Evolutionary conservation across 92 coral and sea anemone species (phyloP), one percentile per base, ranked within the genome.

Genomic region (Palythoa grandiflora): DNA sequence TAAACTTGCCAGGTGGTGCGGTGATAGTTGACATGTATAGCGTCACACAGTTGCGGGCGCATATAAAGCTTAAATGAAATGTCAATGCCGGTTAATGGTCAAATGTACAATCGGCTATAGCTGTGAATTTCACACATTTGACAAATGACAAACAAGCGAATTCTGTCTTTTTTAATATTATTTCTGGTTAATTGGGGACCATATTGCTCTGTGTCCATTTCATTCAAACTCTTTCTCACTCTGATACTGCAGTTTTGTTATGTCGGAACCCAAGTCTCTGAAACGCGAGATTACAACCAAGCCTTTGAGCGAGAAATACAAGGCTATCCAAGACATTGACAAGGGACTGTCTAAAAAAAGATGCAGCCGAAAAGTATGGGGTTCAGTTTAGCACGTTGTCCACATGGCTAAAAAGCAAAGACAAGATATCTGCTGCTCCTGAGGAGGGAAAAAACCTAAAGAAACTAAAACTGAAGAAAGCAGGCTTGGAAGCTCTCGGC

Each of bases 11-110:
- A 72, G 77, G 77, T 12, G 77, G 77, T 2, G 77, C 77, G 77
- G 77, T 72, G 77, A 51, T 6, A 72, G 48, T 72, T 72, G 77
- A 72, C 77, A 72, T 36, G 77, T 72, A 72, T 72, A 72, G 77
- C 77, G 77, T 15, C 77, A 72, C 77, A 72, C 77, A 72, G 48
- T 72, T 51, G 77, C 77, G 77, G 77, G 77, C 50, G 77, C 77
- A 51, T 72, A 72, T 72, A 72, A 72, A 72, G 77, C 77, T 0
- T 72, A 72, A 72, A 72, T 36, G 77, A 72, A 72, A 72, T 72
- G 77, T 38, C 77, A 72, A 36, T 72, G 73, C 73, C 73, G 73
- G 73, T 68, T 28, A 28, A 68, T 68, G 73, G 77, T 72, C 77
- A 72, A 72, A 72, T 51, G 52, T 72, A 72, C 77, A 72, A 72